Evolutionary conservation across 2,888 invertebrate genomes (phyloP), one percentile per base, ranked within the genome.

Genomic region (Luffia ferchaultella): DNA sequence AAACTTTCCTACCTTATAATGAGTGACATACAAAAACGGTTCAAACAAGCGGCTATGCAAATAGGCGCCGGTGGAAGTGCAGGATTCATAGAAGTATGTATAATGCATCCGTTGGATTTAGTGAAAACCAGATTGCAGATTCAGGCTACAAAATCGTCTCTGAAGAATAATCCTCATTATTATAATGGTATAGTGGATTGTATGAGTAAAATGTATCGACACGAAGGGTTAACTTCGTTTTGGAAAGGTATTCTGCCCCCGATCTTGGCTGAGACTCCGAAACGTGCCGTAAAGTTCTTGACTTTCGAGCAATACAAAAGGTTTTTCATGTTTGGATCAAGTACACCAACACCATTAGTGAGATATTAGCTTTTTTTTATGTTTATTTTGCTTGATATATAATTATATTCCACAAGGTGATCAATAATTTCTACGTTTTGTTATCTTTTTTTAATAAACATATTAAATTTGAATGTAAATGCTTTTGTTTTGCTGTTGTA

Each of bases 211-310:
- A 97, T 97, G 92, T 93, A 94, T 64, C 87, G 75, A 60, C 85
- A 88, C 59, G 97, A 97, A 85, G 97, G 97, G 1, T 55, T 93
- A 12, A 80, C 88, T 47, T 92, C 96, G 9, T 95, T 92, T 72
- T 97, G 95, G 91, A 96, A 97, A 84, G 97, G 97, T 54, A 94
- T 97, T 58, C 60, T 97, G 57, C 97, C 97, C 2, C 97, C 97
- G 5, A 91, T 97, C 60, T 71, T 97, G 54, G 96, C 95, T 7
- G 97, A 97, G 82, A 97, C 97, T 1, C 97, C 97, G 1, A 97
- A 97, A 74, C 76, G 97, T 64, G 97, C 97, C 16, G 92, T 95
- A 15, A 97, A 97, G 86, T 97, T 97, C 76, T 90, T 95, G 62
- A 93, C 94, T 20, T 97, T 97, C 80, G 97, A 97, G 75, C 95